These are phyloP conservation scores for Myripristis jacobus DNA, from an alignment of 2,797 vertebrate genomes.

Conservation along the genomic window DNA sequence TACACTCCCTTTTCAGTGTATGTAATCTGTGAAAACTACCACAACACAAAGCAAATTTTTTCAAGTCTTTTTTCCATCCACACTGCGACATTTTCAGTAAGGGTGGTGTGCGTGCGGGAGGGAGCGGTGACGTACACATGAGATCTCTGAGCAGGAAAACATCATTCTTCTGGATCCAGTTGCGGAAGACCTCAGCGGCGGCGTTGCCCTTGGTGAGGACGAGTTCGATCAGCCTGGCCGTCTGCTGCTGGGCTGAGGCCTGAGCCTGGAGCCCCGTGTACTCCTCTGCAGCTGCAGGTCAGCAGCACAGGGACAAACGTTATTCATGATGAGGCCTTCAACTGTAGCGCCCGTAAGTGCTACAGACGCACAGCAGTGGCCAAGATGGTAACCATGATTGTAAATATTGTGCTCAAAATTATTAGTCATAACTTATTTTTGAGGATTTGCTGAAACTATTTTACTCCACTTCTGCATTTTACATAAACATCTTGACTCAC, in stretches of 20 bases:
- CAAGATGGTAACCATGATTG: not conserved
- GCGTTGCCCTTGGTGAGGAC: slow-evolving; percentile 93
- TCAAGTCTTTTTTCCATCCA: not conserved
- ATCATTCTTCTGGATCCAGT: slow-evolving; percentile 92
- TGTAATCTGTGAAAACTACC: too few species aligned
- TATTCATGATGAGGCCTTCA: not conserved
- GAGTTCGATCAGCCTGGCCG: slow-evolving; percentile 91
- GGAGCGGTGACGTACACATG: slow-evolving; percentile 82
- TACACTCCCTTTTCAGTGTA: too few species aligned
- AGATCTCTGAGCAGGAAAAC: slow-evolving; percentile 91
- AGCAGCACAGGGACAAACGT: not conserved
- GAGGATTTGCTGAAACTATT: too few species aligned
- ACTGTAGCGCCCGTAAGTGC: not conserved
- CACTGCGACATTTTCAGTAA: not conserved
- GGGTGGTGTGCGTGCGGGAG: not conserved
- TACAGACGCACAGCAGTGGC: not conserved
- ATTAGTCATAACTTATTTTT: too few species aligned
- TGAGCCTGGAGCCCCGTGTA: slow-evolving; percentile 91
- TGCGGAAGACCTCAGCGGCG: slow-evolving; percentile 93
- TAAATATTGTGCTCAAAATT: too few species aligned
- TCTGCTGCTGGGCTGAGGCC: slow-evolving; percentile 90
- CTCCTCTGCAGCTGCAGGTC: slow-evolving; percentile 79
- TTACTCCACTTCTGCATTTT: too few species aligned
- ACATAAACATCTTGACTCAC: too few species aligned
- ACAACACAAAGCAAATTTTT: not conserved